phyloP scores from a whole-genome alignment of 2,888 invertebrate genomes.

The Allolobophora icterica region DNA sequence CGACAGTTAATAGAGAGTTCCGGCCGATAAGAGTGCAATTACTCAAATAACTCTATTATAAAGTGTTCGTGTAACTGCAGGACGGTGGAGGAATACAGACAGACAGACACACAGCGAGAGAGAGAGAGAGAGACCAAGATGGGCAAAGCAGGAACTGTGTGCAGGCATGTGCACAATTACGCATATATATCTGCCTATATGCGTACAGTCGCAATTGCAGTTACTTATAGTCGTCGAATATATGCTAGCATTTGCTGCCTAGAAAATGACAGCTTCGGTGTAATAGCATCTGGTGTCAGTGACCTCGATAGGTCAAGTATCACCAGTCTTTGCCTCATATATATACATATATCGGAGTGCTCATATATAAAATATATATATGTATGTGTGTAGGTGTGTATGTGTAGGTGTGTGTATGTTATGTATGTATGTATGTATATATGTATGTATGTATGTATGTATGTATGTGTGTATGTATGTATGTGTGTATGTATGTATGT shows the following conservation, averaged over 20 bases:
- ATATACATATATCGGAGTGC: too few species aligned
- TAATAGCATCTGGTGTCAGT: background rate
- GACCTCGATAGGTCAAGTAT: background rate
- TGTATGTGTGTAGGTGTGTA: too few species aligned
- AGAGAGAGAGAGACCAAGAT: background rate
- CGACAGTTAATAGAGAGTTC: background rate
- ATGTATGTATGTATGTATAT: too few species aligned
- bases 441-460: too few species aligned
- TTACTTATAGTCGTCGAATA: background rate
- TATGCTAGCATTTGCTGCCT: background rate
- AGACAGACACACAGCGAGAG: background rate
- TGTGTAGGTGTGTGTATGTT: too few species aligned
- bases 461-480: too few species aligned
- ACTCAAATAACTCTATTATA: background rate
- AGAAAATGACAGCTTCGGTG: background rate
- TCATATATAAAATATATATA: too few species aligned
- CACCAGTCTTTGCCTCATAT: too few species aligned
- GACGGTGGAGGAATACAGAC: background rate
- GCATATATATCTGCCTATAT: too few species aligned
- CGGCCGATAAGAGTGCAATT: background rate
- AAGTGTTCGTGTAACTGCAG: background rate
- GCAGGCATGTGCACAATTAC: background rate
- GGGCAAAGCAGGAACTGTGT: too few species aligned
- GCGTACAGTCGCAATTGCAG: background rate
- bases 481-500: too few species aligned